Percentiles rank a stretch among this genome's conserved stretches.
These are phyloP conservation scores for Ricordea florida DNA, from an alignment of 92 coral and sea anemone genomes.

Conservation along the genomic window DNA sequence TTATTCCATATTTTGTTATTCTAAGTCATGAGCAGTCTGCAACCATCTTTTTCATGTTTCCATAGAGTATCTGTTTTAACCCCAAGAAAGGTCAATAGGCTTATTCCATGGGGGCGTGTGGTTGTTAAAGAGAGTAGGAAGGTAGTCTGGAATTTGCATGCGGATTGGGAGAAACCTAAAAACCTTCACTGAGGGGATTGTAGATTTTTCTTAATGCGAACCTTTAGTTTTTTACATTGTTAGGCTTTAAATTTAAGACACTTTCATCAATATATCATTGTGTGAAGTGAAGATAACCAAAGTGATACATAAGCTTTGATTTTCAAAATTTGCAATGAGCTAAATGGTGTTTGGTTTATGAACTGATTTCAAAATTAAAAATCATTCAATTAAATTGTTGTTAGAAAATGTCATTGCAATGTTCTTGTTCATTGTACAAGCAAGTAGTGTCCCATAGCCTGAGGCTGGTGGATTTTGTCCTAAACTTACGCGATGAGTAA, in stretches of 20 bases:
- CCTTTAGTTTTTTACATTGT: conserved; percentile 16
- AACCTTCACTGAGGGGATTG: no score
- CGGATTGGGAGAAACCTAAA: conserved; percentile 11
- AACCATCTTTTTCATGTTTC: conserved; percentile 11
- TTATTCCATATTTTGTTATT: not conserved
- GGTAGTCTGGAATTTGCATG: no score
- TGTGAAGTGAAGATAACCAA: conserved; percentile 3
- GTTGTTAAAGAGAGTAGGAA: conserved; percentile 13
- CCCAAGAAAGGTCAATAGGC: not conserved
- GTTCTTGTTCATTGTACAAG: not conserved
- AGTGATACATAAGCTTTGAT: conserved; percentile 6
- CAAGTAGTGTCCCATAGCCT: not conserved
- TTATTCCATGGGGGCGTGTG: conserved; percentile 1
- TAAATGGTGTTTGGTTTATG: not conserved
- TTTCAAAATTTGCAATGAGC: conserved; percentile 1
- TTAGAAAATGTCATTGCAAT: not conserved
- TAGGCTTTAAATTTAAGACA: not conserved
- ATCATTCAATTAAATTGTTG: conserved; percentile 11
- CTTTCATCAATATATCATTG: conserved; percentile 3
- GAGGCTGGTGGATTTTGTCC: not conserved
- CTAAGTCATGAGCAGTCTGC: conserved; percentile 5
- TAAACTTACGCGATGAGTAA: not conserved
- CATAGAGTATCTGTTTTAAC: not conserved
- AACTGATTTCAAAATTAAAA: conserved; percentile 6
- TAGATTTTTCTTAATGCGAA: conserved; percentile 3